Evolutionary conservation across 1,140 invertebrate genomes (phyloP).

Genomic region (Teleopsis dalmanni): DNA sequence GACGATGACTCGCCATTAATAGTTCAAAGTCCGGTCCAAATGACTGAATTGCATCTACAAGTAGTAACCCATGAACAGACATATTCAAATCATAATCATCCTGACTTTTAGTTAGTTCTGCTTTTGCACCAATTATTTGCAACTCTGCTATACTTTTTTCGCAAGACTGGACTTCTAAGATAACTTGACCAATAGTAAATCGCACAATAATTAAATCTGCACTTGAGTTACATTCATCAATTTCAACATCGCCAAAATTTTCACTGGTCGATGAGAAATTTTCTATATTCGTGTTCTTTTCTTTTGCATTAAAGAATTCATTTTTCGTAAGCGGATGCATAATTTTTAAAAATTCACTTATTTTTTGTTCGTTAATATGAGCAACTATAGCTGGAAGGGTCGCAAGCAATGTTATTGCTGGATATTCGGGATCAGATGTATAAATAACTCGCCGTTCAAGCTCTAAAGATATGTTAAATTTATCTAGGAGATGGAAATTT

Average conservation of each 20-base stretch:
- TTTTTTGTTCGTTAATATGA: constrained; percentile 84
- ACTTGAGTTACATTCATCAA: neutral
- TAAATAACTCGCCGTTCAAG: constrained; percentile 72
- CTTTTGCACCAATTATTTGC: constrained; percentile 80
- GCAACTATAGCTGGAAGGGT: constrained; percentile 78
- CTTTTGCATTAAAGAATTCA: constrained; percentile 12
- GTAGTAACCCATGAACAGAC: constrained; percentile 81
- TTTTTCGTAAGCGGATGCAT: constrained; percentile 43
- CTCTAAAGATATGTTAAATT: constrained; percentile 82
- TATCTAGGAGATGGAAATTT: constrained; percentile 77
- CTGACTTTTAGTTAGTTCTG: constrained; percentile 62
- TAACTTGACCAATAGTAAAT: constrained; percentile 82
- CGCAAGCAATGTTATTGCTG: constrained; percentile 71
- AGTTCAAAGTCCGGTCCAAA: constrained; percentile 93
- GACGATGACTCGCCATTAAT: constrained; percentile 86
- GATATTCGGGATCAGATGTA: constrained; percentile 78
- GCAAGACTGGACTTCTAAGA: constrained; percentile 74
- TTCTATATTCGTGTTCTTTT: neutral
- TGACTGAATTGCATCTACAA: constrained; percentile 91
- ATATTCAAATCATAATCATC: constrained; percentile 68
- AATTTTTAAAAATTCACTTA: constrained; percentile 54
- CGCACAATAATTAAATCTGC: constrained; percentile 68
- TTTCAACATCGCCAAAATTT: neutral
- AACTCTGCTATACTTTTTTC: constrained; percentile 82
- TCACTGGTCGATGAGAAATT: neutral